Conservation (phyloP, 2,797 vertebrate genomes). For the Momotus momota region DNA sequence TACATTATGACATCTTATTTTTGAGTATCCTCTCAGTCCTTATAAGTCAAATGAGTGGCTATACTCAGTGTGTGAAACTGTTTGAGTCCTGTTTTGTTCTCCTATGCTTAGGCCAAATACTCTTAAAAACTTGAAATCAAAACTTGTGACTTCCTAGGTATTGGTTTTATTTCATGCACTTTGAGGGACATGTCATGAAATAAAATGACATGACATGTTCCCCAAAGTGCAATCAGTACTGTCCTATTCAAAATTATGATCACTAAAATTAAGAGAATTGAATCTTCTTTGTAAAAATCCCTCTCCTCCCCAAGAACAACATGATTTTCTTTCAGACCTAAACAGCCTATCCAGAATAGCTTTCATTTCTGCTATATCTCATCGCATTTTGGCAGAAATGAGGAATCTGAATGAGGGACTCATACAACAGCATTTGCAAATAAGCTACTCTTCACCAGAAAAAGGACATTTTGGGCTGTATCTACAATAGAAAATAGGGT, state of each 20-base stretch:
- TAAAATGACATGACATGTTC: background rate
- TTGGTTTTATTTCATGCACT: background rate
- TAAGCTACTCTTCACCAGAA: background rate
- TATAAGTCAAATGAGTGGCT: background rate
- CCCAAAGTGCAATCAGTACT: background rate
- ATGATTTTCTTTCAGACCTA: background rate
- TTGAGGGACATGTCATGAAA: too few relatives aligned
- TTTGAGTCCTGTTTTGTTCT: background rate
- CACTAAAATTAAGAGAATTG: background rate
- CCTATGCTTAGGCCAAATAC: background rate
- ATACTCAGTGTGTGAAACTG: background rate
- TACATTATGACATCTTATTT: background rate
- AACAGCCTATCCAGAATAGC: background rate
- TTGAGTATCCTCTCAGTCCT: background rate
- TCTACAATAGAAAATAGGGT: background rate
- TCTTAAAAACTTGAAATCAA: background rate
- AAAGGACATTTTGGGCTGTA: background rate
- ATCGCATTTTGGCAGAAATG: background rate
- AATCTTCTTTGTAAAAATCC: background rate
- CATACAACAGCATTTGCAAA: background rate
- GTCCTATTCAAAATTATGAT: background rate
- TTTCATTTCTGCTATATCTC: background rate
- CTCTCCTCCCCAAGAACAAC: background rate
- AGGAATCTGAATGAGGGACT: background rate
- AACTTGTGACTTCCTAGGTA: background rate